These are phyloP conservation scores for Iphiclides podalirius DNA, from an alignment of 2,888 invertebrate species.

Conservation along the genomic window DNA sequence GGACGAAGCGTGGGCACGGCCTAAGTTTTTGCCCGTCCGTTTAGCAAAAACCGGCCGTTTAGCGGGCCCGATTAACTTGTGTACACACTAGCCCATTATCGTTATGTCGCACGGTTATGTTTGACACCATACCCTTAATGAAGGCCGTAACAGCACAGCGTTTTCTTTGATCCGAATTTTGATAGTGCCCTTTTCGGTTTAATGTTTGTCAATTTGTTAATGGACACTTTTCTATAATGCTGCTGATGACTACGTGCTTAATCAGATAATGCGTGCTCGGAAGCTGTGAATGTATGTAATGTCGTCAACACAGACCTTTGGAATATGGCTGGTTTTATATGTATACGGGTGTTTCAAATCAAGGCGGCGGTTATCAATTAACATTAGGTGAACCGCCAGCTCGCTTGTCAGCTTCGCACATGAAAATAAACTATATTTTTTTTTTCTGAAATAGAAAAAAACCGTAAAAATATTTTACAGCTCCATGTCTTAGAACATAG, in stretches of 20 bases:
- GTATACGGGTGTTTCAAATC: no score
- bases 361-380: no score
- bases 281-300: no score
- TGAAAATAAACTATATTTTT: no score
- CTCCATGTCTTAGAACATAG: no score
- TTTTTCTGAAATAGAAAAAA: no score
- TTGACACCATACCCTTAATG: not conserved
- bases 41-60: slow-evolving; percentile 24
- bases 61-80: slow-evolving; percentile 26
- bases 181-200: not conserved
- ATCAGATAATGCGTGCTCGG: not conserved
- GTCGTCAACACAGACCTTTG: no score
- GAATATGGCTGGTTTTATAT: no score
- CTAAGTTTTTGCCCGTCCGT: slow-evolving; percentile 43
- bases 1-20: slow-evolving; percentile 44
- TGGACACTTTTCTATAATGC: not conserved
- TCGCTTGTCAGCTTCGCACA: no score
- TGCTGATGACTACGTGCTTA: not conserved
- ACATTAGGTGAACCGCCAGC: no score
- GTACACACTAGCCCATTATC: slow-evolving; percentile 21
- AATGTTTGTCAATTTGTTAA: not conserved
- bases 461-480: no score
- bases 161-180: slow-evolving; percentile 6
- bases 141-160: slow-evolving; percentile 9
- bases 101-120: slow-evolving; percentile 8